phyloP scores from a whole-genome alignment of 2,888 invertebrate species.

The Punctoribates punctum region DNA sequence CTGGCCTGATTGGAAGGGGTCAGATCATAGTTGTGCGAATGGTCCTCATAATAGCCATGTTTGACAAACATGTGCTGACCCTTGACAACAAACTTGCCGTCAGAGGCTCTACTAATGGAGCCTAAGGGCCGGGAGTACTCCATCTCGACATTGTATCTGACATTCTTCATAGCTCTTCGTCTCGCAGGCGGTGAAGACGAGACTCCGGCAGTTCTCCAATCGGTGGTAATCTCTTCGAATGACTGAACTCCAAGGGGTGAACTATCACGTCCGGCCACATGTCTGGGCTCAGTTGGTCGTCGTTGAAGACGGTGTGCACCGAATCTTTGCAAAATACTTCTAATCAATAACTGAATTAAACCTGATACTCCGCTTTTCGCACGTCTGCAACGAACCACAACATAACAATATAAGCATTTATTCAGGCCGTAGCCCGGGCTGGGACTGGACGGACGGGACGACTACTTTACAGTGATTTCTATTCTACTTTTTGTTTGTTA shows the following conservation, averaged over 20 bases:
- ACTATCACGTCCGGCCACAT: slow-evolving; percentile 43
- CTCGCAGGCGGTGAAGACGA: slow-evolving; percentile 40
- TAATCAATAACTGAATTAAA: slow-evolving; percentile 36
- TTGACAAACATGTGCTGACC: slow-evolving; percentile 54
- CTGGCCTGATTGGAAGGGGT: slow-evolving; percentile 40
- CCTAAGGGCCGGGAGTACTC: slow-evolving; percentile 56
- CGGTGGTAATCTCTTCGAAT: slow-evolving; percentile 17
- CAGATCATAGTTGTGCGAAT: slow-evolving; percentile 38
- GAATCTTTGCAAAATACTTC: slow-evolving; percentile 36
- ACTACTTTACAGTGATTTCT: too few species aligned
- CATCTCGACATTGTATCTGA: slow-evolving; percentile 50
- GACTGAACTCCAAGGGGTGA: slow-evolving; percentile 31
- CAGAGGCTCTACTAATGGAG: slow-evolving; percentile 68
- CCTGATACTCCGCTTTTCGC: slow-evolving; percentile 38
- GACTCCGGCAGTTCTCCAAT: slow-evolving; percentile 9
- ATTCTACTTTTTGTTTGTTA: too few species aligned
- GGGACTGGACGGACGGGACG: neutral
- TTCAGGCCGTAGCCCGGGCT: neutral
- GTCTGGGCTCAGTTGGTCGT: slow-evolving; percentile 32
- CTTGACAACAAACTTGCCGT: slow-evolving; percentile 68
- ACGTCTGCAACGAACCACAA: slow-evolving; percentile 28
- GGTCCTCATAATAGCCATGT: slow-evolving; percentile 44
- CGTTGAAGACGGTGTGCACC: slow-evolving; percentile 27
- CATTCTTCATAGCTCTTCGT: slow-evolving; percentile 48
- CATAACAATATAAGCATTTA: slow-evolving; percentile 30